A percentile compares a stretch with the other conserved stretches of the same genome.
Evolutionary conservation across 2,113 vertebrate species (phyloP).

Genomic region (Pollachius pollachius): DNA sequence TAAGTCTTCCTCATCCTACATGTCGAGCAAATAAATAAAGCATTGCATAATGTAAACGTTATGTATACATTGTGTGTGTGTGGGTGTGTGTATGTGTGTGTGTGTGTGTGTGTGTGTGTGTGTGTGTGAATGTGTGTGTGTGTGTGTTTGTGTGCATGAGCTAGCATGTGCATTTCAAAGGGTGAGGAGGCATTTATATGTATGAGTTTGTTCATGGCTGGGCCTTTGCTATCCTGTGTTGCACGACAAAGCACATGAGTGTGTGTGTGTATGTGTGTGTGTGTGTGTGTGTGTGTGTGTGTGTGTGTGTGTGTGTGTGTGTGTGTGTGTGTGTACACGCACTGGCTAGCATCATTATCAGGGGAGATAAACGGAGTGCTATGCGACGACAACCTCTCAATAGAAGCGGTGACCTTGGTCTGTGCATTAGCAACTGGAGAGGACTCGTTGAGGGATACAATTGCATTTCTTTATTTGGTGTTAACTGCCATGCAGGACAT

Average conservation of each 20-base stretch:
- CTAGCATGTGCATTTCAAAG: too few relatives aligned
- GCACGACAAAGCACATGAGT: too few relatives aligned
- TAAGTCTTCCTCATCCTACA: slow-evolving; percentile 14
- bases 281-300: background rate
- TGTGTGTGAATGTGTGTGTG: background rate
- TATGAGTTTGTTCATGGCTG: too few relatives aligned
- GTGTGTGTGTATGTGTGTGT: too few relatives aligned
- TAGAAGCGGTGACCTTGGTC: slow-evolving; percentile 50
- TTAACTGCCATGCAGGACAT: slow-evolving; percentile 26
- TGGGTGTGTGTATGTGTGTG: background rate
- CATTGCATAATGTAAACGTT: slow-evolving; percentile 17
- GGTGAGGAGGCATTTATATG: too few relatives aligned
- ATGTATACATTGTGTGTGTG: background rate
- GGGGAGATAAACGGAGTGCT: slow-evolving; percentile 33
- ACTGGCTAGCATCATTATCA: slow-evolving; percentile 20
- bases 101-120: background rate
- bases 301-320: background rate
- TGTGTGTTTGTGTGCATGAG: background rate
- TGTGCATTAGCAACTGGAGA: slow-evolving; percentile 25
- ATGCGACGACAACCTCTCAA: slow-evolving; percentile 26
- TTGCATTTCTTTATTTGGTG: slow-evolving; percentile 31
- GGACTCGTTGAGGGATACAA: slow-evolving; percentile 16
- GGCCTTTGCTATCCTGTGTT: too few relatives aligned
- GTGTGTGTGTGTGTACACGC: background rate
- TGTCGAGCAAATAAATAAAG: slow-evolving; percentile 49